phyloP scores from a whole-genome alignment of 2,797 vertebrate species.

The Cyclura pinguis region DNA sequence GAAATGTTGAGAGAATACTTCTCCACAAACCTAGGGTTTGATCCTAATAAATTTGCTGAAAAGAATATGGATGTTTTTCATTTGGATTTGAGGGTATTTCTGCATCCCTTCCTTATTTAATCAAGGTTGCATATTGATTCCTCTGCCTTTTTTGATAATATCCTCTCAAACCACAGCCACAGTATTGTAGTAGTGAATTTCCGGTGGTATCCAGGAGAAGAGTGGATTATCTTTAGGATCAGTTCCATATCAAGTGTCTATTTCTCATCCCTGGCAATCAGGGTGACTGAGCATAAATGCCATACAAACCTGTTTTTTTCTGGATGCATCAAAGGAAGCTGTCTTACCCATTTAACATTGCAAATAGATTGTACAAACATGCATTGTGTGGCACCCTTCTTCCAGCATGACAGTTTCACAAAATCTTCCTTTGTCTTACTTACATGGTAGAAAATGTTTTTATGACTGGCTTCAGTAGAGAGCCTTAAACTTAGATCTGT shows the following conservation, averaged over 20 bases:
- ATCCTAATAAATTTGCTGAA: constrained; percentile 43
- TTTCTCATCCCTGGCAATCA: constrained; percentile 9
- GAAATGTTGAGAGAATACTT: constrained; percentile 20
- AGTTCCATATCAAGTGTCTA: background rate
- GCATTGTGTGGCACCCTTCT: background rate
- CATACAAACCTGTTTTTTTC: background rate
- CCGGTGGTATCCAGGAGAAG: background rate
- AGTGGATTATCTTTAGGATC: background rate
- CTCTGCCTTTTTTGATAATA: constrained; percentile 31
- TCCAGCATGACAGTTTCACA: background rate
- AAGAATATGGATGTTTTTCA: background rate
- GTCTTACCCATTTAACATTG: background rate
- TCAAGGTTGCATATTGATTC: background rate
- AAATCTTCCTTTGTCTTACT: background rate
- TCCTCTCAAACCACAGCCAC: background rate
- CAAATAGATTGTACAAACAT: background rate
- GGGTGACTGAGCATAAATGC: constrained; percentile 22
- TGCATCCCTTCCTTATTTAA: constrained; percentile 6
- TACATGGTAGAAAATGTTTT: background rate
- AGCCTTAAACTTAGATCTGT: background rate
- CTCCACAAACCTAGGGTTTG: constrained; percentile 14
- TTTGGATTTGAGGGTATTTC: constrained; percentile 34
- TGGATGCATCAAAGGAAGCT: background rate
- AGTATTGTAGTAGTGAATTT: background rate
- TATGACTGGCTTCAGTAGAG: background rate